Base-by-base conservation (phyloP, 2,113 vertebrate genomes). In the Brachyistius frenatus region DNA sequence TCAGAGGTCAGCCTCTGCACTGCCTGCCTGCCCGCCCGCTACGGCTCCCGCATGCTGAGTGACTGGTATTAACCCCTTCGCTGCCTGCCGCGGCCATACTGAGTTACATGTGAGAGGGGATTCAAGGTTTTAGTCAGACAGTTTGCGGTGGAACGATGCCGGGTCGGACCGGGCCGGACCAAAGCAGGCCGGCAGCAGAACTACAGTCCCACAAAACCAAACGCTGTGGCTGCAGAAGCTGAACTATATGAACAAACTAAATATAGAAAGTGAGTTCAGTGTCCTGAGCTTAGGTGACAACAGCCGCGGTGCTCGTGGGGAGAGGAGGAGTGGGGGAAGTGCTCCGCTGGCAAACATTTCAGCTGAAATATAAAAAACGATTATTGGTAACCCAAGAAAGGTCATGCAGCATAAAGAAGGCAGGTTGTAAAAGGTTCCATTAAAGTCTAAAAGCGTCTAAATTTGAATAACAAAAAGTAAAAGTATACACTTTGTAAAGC, bases 1-100 rank as follows among this genome's bases (percentile, higher is more conserved):
- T 94, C 93, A 95, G 87, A 92, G 94, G 92, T 94, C 94, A 93
- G 74, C 75, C 88, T 89, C 89, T 90, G 92, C 90, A 88, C 88
- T 91, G 92, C 88, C 89, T 86, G 87, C 83, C 77, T 79, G 87
- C 83, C 69, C 46, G 49, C 88, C 81, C 44, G 63, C 86, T 85
- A 81, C 76, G 57, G 78, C 93, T 91, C 85, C 89, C 61, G 80
- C 87, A 91, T 90, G 84, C 89, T 92, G 91, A 92, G 85, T 86
- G 91, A 89, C 75, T 86, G 88, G 13, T 67, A 75, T 93, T 94
- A 95, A 93, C 93, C 89, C 92, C 66, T 85, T 86, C 76, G 4
- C 55, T 82, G 60, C 91, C 58, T 32, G 46, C 80, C 11, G 5
- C 33, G 46, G 75, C 57, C 50, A 53, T 14, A 56, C 62, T 32